These are phyloP conservation scores for Sigmodon hispidus DNA, from an alignment of 2,113 vertebrate species.

Conservation along the genomic window DNA sequence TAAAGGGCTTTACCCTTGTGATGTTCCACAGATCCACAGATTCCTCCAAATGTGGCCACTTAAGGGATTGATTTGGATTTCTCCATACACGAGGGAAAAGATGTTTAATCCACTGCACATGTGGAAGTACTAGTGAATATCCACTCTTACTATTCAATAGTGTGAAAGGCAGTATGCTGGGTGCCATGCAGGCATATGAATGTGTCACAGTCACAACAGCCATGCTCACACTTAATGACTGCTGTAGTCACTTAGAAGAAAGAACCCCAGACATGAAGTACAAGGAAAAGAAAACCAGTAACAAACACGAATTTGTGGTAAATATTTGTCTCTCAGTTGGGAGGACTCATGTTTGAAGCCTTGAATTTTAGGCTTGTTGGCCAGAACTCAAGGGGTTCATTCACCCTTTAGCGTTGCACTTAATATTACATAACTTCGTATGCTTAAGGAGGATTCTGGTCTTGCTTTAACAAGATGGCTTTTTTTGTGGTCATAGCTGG, in stretches of 20 bases:
- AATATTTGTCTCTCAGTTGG: not conserved
- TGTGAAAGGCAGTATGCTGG: not conserved
- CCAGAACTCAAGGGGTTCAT: not conserved
- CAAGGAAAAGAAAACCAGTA: not conserved
- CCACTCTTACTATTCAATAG: not conserved
- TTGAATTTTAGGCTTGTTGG: not conserved
- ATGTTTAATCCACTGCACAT: not conserved
- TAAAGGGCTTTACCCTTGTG: not conserved
- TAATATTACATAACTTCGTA: not conserved
- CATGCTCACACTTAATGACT: not conserved
- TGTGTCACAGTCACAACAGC: not conserved
- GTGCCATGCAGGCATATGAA: accelerated
- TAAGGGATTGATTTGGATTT: not conserved
- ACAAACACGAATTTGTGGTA: not conserved
- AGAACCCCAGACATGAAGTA: not conserved
- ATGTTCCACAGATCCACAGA: not conserved
- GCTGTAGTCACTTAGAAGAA: no score
- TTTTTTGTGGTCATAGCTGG: not conserved
- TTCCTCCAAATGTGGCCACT: not conserved
- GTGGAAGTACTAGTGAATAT: not conserved
- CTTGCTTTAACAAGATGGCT: not conserved
- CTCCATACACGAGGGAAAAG: not conserved
- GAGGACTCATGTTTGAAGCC: not conserved
- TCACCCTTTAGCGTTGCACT: not conserved
- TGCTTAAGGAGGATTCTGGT: not conserved